phyloP scores from a whole-genome alignment of 2,888 invertebrate genomes.

The Cremastinae sp. region DNA sequence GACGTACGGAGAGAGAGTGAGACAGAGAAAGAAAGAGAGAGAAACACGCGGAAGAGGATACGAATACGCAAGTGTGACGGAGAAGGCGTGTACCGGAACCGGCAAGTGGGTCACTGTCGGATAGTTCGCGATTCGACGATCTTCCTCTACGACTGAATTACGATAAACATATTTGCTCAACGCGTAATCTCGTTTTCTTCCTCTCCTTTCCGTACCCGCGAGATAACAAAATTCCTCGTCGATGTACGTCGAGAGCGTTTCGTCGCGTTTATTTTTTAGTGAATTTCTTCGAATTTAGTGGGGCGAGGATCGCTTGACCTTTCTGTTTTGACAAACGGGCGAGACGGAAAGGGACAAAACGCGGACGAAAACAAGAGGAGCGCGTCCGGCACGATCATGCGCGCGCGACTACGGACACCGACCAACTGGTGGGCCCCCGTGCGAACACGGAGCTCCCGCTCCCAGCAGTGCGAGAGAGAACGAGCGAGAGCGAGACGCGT shows the following conservation, averaged over 20 bases:
- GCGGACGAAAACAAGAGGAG: background rate
- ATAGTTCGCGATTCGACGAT: constrained; percentile 21
- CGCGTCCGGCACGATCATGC: background rate
- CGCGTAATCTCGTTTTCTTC: background rate
- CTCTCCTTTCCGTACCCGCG: background rate
- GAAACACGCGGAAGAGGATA: constrained; percentile 44
- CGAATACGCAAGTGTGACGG: constrained; percentile 43
- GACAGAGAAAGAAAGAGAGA: background rate
- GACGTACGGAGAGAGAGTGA: constrained; percentile 8
- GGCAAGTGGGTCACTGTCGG: constrained; percentile 75
- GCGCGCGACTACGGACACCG: constrained; percentile 63
- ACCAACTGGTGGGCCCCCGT: constrained; percentile 64
- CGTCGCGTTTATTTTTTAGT: background rate
- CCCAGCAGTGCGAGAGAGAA: constrained; percentile 16
- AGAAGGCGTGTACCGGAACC: constrained; percentile 63
- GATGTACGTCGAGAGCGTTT: background rate
- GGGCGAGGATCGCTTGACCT: too few relatives aligned
- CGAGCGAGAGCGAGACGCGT: constrained; percentile 13
- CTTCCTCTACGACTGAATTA: background rate
- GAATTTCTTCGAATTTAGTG: too few relatives aligned
- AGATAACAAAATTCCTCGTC: background rate
- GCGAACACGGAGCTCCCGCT: constrained; percentile 57
- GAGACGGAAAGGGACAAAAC: background rate
- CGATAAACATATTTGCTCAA: background rate
- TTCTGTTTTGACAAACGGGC: background rate